Evolutionary conservation across 2,888 invertebrate species (phyloP).

Genomic region (Harpalus rufipes): DNA sequence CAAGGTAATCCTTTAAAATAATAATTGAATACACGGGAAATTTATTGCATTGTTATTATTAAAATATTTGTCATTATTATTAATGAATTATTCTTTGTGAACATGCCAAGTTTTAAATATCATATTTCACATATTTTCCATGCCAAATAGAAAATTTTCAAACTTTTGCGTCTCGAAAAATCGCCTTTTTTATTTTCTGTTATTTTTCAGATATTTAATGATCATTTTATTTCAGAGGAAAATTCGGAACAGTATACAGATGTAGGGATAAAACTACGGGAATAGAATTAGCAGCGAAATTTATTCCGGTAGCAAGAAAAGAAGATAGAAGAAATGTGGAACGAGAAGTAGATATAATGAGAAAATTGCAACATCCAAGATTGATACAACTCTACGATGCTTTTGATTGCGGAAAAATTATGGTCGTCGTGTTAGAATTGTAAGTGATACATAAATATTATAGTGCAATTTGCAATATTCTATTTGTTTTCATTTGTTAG

Average conservation of each 20-base stretch:
- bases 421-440: conserved; percentile 99
- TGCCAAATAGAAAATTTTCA: background rate
- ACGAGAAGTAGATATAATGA: conserved; percentile 98
- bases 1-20: background rate
- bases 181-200: background rate
- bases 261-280: conserved; percentile 92
- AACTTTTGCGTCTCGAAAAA: conserved; percentile 6
- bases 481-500: no score
- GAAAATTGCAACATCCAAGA: conserved; percentile 94
- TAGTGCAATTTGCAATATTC: no score
- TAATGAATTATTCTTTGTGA: conserved; percentile 4
- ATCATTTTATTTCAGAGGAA: conserved; percentile 85
- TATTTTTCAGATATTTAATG: background rate
- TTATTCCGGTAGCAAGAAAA: conserved; percentile 90
- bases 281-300: conserved; percentile 93
- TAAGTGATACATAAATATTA: conserved; percentile 80
- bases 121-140: conserved; percentile 8
- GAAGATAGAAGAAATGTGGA: conserved; percentile 95
- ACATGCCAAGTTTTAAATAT: conserved; percentile 36
- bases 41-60: background rate
- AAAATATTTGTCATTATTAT: conserved; percentile 7
- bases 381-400: conserved; percentile 99
- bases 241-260: conserved; percentile 97
- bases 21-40: background rate
- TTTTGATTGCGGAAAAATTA: conserved; percentile 94